Base-by-base conservation (phyloP, 1,140 invertebrate genomes). In the Sminthurinus signatus region DNA sequence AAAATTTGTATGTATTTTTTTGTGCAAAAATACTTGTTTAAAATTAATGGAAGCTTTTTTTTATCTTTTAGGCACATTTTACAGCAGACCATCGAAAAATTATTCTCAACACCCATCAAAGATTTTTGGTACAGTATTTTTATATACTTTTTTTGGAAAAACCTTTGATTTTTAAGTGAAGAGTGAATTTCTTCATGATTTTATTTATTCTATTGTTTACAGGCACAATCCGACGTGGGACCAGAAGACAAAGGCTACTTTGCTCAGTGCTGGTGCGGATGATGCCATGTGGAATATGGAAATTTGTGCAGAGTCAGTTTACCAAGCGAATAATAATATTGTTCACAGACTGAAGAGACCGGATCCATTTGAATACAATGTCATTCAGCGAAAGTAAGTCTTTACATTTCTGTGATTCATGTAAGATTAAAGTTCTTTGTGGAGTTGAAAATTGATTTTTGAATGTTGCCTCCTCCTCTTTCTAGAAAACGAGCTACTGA, bases 71-170 rank as follows among this genome's bases (percentile, higher is more conserved):
- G n/a, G 17, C 54, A 56, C 54, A 31, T 56, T 12, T 19, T 56
- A 23, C 19, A 56, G 21, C 29, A 39, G 21, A 19, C 28, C 17
- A 19, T 27, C 36, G 54, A 56, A 21, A 21, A 36, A 36, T 14
- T 56, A 12, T 56, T 56, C 28, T 36, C 32, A 39, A 19, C 32
- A 3, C 28, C 28, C 2, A 56, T 56, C 36, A 5, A 14, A 14
- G 54, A 56, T 27, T 56, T 19, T 10, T 56, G 54, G 54, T 56
- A n/a, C n/a, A n/a, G n/a, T n/a, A n/a, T n/a, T n/a, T n/a, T n/a
- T n/a, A n/a, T n/a, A n/a, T n/a, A n/a, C n/a, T n/a, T n/a, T n/a
- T n/a, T n/a, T n/a, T n/a, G 10, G 51, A 25, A 8, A 8, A 10
- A 5, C 44, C n/a, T n/a, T 25, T 21, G 17, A 48, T 25, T n/a